These are phyloP conservation scores for Mermis nigrescens DNA, from an alignment of 2,888 invertebrate species.

Conservation along the genomic window DNA sequence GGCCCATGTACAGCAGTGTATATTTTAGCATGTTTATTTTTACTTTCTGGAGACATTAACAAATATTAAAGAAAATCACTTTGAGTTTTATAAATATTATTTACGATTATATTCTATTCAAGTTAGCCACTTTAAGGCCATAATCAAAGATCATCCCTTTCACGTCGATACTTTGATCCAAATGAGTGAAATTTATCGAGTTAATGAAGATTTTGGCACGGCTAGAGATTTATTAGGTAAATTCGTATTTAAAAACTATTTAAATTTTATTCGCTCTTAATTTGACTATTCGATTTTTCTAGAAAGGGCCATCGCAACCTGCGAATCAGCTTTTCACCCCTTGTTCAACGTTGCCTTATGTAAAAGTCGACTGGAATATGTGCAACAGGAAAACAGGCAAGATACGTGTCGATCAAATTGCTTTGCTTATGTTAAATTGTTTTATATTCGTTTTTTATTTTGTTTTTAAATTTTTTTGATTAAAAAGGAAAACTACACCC, in stretches of 20 bases:
- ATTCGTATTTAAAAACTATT: background rate
- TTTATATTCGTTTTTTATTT: too few species aligned
- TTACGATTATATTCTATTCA: slow-evolving; percentile 1
- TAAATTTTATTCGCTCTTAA: background rate
- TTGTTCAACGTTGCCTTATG: slow-evolving; percentile 55
- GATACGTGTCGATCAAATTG: too few species aligned
- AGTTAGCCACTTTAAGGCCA: slow-evolving; percentile 37
- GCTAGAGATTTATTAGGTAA: slow-evolving; percentile 51
- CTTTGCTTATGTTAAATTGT: too few species aligned
- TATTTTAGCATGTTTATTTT: too few species aligned
- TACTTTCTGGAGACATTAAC: too few species aligned
- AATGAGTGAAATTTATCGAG: slow-evolving; percentile 55
- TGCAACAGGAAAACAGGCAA: slow-evolving; percentile 56
- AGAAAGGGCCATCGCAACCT: slow-evolving; percentile 54
- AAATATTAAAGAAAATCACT: too few species aligned
- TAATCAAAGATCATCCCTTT: slow-evolving; percentile 53
- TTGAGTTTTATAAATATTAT: too few species aligned
- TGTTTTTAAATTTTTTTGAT: too few species aligned
- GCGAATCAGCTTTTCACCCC: slow-evolving; percentile 59
- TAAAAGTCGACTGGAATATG: slow-evolving; percentile 54
- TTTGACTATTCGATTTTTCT: slow-evolving; percentile 17
- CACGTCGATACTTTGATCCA: slow-evolving; percentile 62
- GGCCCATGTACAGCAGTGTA: too few species aligned
- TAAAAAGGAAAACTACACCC: too few species aligned
- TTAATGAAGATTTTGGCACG: slow-evolving; percentile 57